phyloP scores from a whole-genome alignment of 2,888 invertebrate species.

The Aphrophora alni region DNA sequence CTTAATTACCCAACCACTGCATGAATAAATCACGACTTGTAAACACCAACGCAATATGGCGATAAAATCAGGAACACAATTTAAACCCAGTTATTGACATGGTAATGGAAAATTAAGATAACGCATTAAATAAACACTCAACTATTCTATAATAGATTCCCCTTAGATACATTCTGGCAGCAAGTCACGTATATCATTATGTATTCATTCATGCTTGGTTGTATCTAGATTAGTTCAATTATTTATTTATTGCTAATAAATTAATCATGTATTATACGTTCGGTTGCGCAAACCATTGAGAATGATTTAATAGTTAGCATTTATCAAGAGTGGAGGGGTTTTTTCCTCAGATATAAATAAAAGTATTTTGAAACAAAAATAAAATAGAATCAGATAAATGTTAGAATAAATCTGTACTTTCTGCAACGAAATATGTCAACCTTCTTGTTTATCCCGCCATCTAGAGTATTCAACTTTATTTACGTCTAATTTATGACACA shows the following conservation, averaged over 20 bases:
- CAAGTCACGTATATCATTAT: neutral
- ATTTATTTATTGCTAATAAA: constrained; percentile 9
- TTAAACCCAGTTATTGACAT: neutral
- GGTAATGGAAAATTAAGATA: constrained; percentile 6
- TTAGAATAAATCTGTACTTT: neutral
- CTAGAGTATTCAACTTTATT: neutral
- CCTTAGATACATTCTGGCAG: neutral
- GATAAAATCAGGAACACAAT: neutral
- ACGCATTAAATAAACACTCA: neutral
- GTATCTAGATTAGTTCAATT: neutral
- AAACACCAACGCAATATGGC: neutral
- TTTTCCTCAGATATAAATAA: neutral
- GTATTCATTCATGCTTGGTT: neutral
- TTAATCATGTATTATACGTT: neutral
- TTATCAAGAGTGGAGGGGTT: neutral
- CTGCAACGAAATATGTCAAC: neutral
- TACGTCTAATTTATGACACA: neutral
- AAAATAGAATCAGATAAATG: neutral
- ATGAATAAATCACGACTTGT: neutral
- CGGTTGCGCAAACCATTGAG: neutral
- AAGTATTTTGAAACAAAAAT: neutral
- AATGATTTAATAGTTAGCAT: neutral
- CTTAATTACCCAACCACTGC: neutral
- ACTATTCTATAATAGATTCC: neutral
- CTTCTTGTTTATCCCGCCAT: neutral